Percentiles rank a stretch among this genome's conserved stretches.
phyloP scores from a whole-genome alignment of 2,113 vertebrate genomes.

The Notiomystis cincta region DNA sequence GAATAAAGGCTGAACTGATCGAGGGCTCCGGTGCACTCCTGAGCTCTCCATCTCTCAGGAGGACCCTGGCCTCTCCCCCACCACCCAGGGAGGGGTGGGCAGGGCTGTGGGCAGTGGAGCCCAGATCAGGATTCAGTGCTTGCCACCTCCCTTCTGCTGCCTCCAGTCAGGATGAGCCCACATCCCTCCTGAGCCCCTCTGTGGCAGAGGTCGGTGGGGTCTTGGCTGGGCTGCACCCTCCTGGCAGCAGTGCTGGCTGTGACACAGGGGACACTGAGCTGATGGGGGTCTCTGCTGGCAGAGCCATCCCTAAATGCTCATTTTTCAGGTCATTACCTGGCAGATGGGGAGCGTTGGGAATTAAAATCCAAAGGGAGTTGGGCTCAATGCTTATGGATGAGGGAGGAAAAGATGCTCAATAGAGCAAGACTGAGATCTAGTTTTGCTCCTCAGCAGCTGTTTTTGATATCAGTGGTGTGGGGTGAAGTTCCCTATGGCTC shows the following conservation, averaged over 20 bases:
- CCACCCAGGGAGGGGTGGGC: not conserved
- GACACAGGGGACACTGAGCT: not conserved
- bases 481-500: not conserved
- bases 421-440: not conserved
- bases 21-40: accelerated
- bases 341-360: accelerated
- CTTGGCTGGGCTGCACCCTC: not conserved
- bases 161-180: not conserved
- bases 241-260: not conserved
- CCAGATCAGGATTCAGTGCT: not conserved
- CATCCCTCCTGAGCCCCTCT: not conserved
- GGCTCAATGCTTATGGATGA: not conserved
- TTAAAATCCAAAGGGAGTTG: not conserved
- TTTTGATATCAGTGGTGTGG: accelerated
- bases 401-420: not conserved
- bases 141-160: not conserved
- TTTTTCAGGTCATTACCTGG: not conserved
- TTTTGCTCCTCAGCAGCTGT: not conserved
- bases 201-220: not conserved
- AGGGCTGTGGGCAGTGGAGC: not conserved
- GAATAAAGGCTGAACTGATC: not conserved
- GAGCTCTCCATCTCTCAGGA: not conserved
- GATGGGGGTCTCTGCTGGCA: not conserved
- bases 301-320: not conserved
- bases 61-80: not conserved